These are phyloP conservation scores for Hartigia nigra DNA, from an alignment of 2,888 invertebrate genomes.

Conservation along the genomic window DNA sequence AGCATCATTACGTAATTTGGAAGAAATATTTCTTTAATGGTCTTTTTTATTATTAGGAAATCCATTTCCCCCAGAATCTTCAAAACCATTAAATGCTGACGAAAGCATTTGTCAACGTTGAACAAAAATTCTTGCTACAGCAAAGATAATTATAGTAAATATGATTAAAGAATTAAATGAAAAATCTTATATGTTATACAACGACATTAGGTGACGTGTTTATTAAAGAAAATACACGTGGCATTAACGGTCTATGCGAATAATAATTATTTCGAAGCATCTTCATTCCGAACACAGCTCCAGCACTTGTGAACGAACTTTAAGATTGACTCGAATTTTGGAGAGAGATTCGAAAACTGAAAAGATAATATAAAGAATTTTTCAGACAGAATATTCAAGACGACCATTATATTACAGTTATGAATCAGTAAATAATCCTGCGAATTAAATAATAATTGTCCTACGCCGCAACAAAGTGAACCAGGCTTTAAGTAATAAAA, in stretches of 20 bases:
- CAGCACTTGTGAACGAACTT: neutral
- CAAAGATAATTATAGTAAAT: neutral
- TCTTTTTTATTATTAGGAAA: neutral
- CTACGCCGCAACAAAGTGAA: neutral
- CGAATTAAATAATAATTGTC: neutral
- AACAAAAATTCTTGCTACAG: neutral
- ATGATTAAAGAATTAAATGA: neutral
- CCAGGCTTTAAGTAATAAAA: neutral
- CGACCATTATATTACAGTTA: neutral
- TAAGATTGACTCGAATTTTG: neutral
- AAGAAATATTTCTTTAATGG: neutral
- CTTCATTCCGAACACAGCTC: neutral
- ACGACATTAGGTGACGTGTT: neutral
- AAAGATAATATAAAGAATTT: neutral
- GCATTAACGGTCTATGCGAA: neutral
- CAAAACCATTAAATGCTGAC: neutral
- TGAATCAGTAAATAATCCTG: neutral
- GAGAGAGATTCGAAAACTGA: neutral
- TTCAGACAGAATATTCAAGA: neutral
- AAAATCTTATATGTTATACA: neutral
- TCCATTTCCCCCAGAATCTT: neutral
- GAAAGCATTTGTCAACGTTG: too few species aligned
- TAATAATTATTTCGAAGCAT: neutral
- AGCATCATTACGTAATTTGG: slow-evolving; percentile 5
- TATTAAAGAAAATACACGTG: neutral